A percentile compares a stretch with the other conserved stretches of the same genome.
phyloP scores from a whole-genome alignment of 1,140 invertebrate genomes.

The Drosophila sproati region DNA sequence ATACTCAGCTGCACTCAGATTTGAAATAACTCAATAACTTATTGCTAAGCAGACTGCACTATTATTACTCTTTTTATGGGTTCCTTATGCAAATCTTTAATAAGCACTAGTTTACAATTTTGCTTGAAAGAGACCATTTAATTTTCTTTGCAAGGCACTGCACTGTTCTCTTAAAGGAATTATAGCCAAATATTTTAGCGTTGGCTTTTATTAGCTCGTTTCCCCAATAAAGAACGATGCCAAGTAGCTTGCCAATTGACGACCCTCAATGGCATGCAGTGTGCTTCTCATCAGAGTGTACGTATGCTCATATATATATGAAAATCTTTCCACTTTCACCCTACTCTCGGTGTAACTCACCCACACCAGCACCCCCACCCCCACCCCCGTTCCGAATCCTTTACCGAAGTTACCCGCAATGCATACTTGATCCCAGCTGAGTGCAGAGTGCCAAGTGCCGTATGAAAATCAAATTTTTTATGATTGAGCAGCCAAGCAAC shows the following conservation, averaged over 20 bases:
- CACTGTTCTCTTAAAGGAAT: slow-evolving; percentile 7
- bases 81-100: not conserved
- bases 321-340: slow-evolving; percentile 12
- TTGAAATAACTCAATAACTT: too few species aligned
- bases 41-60: too few species aligned
- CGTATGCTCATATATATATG: slow-evolving; percentile 19
- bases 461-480: slow-evolving; percentile 80
- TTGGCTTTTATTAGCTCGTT: slow-evolving; percentile 28
- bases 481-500: slow-evolving; percentile 77
- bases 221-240: slow-evolving; percentile 27
- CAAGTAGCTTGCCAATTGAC: slow-evolving; percentile 43
- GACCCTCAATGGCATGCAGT: slow-evolving; percentile 24
- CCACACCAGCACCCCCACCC: too few species aligned
- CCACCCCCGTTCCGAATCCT: not conserved
- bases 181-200: slow-evolving; percentile 7
- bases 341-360: not conserved
- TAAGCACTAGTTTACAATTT: not conserved
- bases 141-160: not conserved
- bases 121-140: not conserved
- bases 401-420: not conserved
- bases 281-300: slow-evolving; percentile 28
- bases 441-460: slow-evolving; percentile 50
- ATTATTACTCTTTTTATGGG: too few species aligned
- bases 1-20: too few species aligned
- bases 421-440: slow-evolving; percentile 2